Base-by-base conservation (phyloP, 2,797 vertebrate species). In the Sphenopsis melanotis region DNA sequence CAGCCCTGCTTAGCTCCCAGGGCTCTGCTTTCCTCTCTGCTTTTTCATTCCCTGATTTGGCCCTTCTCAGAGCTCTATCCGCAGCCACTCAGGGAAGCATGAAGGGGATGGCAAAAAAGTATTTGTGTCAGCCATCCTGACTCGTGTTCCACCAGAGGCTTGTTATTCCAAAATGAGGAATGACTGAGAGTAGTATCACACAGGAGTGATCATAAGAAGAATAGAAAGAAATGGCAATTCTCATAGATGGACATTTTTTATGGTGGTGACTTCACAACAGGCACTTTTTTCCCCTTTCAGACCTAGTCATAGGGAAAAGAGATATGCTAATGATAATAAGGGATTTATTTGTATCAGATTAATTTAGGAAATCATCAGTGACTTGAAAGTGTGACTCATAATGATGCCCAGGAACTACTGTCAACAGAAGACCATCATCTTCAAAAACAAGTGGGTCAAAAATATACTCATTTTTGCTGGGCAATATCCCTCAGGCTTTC, bases 321-420 rank as follows among this genome's bases (percentile, higher is more conserved):
- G 29, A 77, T 83, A 84, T 15, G 41, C 19, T 83, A 90, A 85
- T 22, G 83, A 41, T 59, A 83, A 81, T 1, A 3, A 13, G 26
- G 66, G 90, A 81, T 83, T 76, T 72, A 53, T 93, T 94, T 87
- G 53, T 70, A 77, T 79, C 65, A 80, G 63, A 52, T 68, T 90
- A 75, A 80, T 89, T 83, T 56, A 71, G 72, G 69, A 93, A 95
- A 93, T 87, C 32, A 80, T 57, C 74, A 85, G 79, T 87, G 87
- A 85, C 89, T 65, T 71, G 46, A 68, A 95, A 89, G 13, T 23
- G 8, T 94, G 89, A 89, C 57, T 94, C 89, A 89, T 65, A 49
- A 41, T 26, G 61, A 91, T 87, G 46, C 23, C 64, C n/a, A 68
- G 75, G 23, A 91, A 83, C 55, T 17, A 26, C 4, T 84, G 60